Conservation (phyloP, 2,888 invertebrate genomes). For the Corbicula japonica region DNA sequence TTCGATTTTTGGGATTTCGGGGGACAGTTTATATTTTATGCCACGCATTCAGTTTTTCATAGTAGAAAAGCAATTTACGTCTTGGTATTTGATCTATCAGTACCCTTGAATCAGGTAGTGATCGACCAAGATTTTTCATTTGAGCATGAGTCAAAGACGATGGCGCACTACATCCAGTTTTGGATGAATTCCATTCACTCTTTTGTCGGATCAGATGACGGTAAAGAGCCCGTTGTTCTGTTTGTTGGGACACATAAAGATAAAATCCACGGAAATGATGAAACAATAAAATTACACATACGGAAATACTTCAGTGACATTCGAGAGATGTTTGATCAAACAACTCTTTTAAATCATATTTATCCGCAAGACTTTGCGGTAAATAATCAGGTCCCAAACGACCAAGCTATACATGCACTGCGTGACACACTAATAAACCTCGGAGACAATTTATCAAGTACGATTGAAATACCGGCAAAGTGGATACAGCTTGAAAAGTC, state of each 20-base stretch:
- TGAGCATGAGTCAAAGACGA: no score
- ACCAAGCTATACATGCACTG: neutral
- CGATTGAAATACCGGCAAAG: conserved; percentile 23
- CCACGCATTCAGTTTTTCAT: no score
- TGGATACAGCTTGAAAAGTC: conserved; percentile 28
- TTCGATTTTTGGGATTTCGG: no score
- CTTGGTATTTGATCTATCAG: no score
- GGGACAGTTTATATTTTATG: no score
- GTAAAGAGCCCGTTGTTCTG: neutral
- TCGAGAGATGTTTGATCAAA: neutral
- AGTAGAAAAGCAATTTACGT: no score
- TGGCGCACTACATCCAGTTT: neutral
- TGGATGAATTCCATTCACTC: conserved; percentile 10
- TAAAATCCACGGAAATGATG: neutral
- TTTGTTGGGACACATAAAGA: neutral
- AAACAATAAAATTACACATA: neutral
- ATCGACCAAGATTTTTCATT: no score
- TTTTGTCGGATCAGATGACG: neutral
- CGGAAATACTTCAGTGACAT: neutral
- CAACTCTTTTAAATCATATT: neutral
- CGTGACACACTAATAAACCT: neutral
- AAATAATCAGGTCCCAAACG: neutral
- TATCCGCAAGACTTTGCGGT: neutral
- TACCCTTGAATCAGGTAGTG: no score
- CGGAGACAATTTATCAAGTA: neutral